phyloP scores from a whole-genome alignment of 1,140 invertebrate genomes.

The Drosophila parabipectinata region DNA sequence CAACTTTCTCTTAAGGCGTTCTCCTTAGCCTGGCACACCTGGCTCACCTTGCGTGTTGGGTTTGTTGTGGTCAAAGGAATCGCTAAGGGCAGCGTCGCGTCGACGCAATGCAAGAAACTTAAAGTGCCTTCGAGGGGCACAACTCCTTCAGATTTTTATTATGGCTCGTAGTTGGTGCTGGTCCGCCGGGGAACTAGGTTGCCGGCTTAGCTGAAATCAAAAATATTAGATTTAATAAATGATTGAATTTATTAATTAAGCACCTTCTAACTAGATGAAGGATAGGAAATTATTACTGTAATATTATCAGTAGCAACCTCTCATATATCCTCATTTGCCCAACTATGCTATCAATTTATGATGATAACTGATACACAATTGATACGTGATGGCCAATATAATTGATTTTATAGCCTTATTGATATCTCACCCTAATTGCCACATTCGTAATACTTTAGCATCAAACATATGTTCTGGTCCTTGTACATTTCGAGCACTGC shows the following conservation, averaged over 20 bases:
- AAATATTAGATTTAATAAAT: slow-evolving; percentile 1
- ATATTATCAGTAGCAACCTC: no score
- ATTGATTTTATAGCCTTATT: background rate
- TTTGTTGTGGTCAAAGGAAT: slow-evolving; percentile 74
- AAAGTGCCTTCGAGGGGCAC: slow-evolving; percentile 11
- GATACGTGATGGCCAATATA: background rate
- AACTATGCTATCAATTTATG: background rate
- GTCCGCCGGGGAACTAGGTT: slow-evolving; percentile 20
- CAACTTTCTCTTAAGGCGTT: slow-evolving; percentile 51
- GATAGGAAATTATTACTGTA: no score
- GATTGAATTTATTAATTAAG: background rate
- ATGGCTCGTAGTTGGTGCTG: slow-evolving; percentile 26
- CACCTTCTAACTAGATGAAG: no score
- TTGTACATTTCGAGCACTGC: slow-evolving; percentile 18
- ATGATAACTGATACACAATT: background rate
- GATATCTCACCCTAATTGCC: slow-evolving; percentile 2
- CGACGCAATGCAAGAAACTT: slow-evolving; percentile 48
- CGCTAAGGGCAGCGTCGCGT: slow-evolving; percentile 62
- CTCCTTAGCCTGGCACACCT: slow-evolving; percentile 12
- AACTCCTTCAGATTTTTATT: slow-evolving; percentile 11
- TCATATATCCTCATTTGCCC: no score
- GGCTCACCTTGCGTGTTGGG: slow-evolving; percentile 59
- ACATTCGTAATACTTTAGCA: slow-evolving; percentile 24
- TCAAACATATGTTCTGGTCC: slow-evolving; percentile 23
- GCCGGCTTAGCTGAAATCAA: slow-evolving; percentile 10